Base-by-base conservation (phyloP, 2,797 vertebrate genomes). In the Thripadectes ignobilis region DNA sequence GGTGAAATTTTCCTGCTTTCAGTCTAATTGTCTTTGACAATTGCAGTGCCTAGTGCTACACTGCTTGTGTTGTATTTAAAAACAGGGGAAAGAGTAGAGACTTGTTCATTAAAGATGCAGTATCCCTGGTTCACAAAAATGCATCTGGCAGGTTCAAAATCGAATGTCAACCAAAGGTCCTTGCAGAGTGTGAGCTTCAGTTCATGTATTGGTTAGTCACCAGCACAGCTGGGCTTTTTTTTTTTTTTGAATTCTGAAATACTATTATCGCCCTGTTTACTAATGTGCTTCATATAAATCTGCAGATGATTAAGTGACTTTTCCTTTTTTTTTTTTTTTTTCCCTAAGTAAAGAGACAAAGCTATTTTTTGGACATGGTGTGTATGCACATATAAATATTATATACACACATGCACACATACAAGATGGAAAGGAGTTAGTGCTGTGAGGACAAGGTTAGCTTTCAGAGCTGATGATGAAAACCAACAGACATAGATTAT, bases 51-150 rank as follows among this genome's bases (percentile, higher is more conserved):
- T 98, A 95, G 96, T 98, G 97, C 97, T 98, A 96, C 96, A 98
- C 97, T 97, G 97, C 98, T 98, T 98, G 97, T 98, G 98, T 98
- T 98, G 98, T 98, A 98, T 98, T 98, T 98, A 98, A 98, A 98
- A 98, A 98, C 97, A 98, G 96, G 96, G 96, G 97, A 97, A 98
- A 98, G 97, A 97, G 97, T 96, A 98, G 97, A 98, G 97, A 98
- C 97, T 98, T 98, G 96, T 98, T 98, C 98, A 98, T 98, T 98
- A 98, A 98, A 98, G 98, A 98, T 98, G 98, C 98, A 98, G 97
- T 93, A 98, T 98, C 96, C 97, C 97, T 97, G 97, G 97, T 97
- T 98, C 97, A 97, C 97, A 98, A 98, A 98, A 98, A 98, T 96
- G 97, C 97, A 98, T 98, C 98, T 98, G 98, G 98, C 98, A 98